Conservation (phyloP, 2,888 invertebrate species). For the Diaphora mendica region DNA sequence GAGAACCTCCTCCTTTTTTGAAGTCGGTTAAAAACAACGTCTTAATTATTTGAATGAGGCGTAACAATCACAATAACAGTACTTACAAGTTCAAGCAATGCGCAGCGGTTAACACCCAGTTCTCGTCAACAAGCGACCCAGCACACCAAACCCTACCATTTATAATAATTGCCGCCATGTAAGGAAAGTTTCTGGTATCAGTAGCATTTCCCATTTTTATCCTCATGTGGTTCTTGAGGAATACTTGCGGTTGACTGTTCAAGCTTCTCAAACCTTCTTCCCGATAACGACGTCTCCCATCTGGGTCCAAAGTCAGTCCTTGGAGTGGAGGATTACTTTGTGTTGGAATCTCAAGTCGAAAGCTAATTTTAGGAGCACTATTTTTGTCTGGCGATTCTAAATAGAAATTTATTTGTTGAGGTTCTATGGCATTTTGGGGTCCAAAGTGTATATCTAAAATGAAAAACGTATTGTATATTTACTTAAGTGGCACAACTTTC, state of each 20-base stretch:
- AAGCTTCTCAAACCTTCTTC: neutral
- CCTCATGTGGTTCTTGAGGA: constrained; percentile 34
- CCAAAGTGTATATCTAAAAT: constrained; percentile 10
- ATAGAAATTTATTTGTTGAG: constrained; percentile 18
- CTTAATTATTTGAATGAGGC: too few relatives aligned
- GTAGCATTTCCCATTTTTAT: constrained; percentile 67
- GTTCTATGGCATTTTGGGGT: neutral
- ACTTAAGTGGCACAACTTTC: neutral
- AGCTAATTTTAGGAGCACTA: constrained; percentile 4
- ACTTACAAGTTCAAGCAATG: constrained; percentile 83
- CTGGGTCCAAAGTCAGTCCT: neutral
- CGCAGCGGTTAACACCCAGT: constrained; percentile 81
- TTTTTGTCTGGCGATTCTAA: constrained; percentile 12
- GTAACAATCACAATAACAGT: neutral
- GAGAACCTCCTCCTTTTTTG: too few relatives aligned
- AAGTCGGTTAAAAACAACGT: too few relatives aligned
- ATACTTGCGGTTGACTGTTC: neutral
- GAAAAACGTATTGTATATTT: neutral
- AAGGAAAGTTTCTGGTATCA: constrained; percentile 74
- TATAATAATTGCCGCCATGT: constrained; percentile 79
- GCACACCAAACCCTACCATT: constrained; percentile 80
- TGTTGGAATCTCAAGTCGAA: constrained; percentile 1
- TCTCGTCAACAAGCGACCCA: constrained; percentile 75
- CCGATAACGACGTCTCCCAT: constrained; percentile 2
- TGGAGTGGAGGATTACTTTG: neutral